These are phyloP conservation scores for Monomorium pharaonis DNA, from an alignment of 1,140 invertebrate species.

Conservation along the genomic window DNA sequence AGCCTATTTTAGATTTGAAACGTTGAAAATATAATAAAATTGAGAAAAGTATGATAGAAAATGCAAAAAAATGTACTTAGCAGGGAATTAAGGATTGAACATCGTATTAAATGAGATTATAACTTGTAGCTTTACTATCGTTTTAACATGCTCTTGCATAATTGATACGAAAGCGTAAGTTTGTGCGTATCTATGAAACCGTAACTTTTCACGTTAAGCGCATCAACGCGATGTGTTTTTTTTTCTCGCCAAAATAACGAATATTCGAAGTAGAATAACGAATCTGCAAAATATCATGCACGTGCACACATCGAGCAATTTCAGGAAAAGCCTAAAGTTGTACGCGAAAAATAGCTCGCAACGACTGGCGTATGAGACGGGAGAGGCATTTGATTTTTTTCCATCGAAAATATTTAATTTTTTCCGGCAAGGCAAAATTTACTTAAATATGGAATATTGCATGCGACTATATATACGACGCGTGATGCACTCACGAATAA, in stretches of 20 bases:
- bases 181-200: neutral
- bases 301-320: neutral
- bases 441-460: conserved; percentile 41
- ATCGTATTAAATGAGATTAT: neutral
- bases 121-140: neutral
- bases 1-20: neutral
- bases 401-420: conserved; percentile 39
- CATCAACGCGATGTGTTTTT: conserved; percentile 4
- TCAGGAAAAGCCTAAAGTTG: neutral
- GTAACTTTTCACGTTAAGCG: neutral
- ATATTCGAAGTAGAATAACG: conserved; percentile 4
- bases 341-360: neutral
- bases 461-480: neutral
- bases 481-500: conserved; percentile 20
- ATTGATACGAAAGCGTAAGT: neutral
- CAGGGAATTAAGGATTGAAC: neutral
- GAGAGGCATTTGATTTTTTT: conserved; percentile 32
- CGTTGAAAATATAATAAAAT: neutral
- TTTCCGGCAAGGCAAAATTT: conserved; percentile 17
- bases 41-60: neutral
- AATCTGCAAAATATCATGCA: neutral
- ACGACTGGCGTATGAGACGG: neutral
- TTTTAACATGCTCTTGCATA: neutral
- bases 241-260: neutral
- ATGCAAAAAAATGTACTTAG: neutral